A percentile compares a stretch with the other conserved stretches of the same genome.
These are phyloP conservation scores for Xenentodon cancila DNA, from an alignment of 2,797 vertebrate species.

Conservation along the genomic window DNA sequence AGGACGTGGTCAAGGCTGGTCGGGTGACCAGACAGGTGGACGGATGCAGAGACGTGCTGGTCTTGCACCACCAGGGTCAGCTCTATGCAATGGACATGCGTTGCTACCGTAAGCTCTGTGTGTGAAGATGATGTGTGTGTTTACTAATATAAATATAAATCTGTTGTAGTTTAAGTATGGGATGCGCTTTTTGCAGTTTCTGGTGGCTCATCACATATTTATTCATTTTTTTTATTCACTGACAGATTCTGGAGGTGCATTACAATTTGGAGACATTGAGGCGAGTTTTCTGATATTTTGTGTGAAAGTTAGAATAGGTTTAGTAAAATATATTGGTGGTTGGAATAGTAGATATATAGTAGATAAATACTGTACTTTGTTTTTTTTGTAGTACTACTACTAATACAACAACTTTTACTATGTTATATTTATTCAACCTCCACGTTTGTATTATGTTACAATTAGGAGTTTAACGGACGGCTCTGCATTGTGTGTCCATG, in stretches of 20 bases:
- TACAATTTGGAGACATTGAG: slow-evolving; percentile 92
- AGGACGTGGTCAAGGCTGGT: slow-evolving; percentile 81
- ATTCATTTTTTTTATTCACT: slow-evolving; percentile 1
- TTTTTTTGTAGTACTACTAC: neutral
- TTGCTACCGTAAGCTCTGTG: slow-evolving; percentile 90
- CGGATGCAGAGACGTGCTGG: slow-evolving; percentile 86
- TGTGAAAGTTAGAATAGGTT: neutral
- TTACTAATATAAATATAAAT: neutral
- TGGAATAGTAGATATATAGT: too few species aligned
- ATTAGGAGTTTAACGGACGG: slow-evolving; percentile 87
- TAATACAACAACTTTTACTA: neutral
- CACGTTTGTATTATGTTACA: slow-evolving; percentile 4
- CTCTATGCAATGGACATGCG: slow-evolving; percentile 90
- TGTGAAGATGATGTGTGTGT: slow-evolving; percentile 4
- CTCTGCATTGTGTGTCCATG: slow-evolving; percentile 92
- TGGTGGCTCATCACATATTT: too few species aligned
- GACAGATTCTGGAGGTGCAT: slow-evolving; percentile 90
- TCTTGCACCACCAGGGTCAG: slow-evolving; percentile 86
- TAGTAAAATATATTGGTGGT: neutral
- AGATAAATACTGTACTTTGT: neutral
- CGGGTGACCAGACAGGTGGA: slow-evolving; percentile 82
- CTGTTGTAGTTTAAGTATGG: neutral
- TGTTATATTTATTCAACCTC: neutral
- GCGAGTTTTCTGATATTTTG: slow-evolving; percentile 67
- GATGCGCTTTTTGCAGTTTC: neutral